Conservation (phyloP, 2,888 invertebrate genomes). For the Amiota mariae region DNA sequence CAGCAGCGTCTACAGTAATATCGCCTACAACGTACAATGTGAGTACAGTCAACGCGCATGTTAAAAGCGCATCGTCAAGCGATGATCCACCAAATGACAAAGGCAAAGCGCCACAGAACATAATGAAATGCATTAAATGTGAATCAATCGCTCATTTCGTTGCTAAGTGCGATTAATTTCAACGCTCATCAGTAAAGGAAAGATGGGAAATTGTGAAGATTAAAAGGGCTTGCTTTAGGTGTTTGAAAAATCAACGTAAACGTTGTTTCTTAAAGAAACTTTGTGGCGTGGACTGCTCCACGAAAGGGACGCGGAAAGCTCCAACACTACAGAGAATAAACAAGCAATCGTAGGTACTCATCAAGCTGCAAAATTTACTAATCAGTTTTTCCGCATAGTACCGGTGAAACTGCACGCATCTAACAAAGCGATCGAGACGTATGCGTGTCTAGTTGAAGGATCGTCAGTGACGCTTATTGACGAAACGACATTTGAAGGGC, state of each 20-base stretch:
- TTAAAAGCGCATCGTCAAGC: background rate
- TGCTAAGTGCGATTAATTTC: background rate
- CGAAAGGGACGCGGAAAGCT: conserved; percentile 3
- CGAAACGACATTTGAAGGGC: conserved; percentile 9
- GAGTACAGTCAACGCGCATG: background rate
- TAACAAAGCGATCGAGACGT: background rate
- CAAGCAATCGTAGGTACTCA: conserved; percentile 4
- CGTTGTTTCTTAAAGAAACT: background rate
- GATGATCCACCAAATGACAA: background rate
- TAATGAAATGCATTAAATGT: background rate
- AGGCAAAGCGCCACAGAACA: background rate
- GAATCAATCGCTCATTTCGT: conserved; percentile 2
- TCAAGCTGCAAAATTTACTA: background rate
- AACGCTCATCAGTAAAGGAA: conserved; percentile 1
- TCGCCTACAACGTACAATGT: conserved; percentile 18
- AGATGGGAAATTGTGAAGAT: conserved; percentile 8
- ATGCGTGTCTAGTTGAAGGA: conserved; percentile 10
- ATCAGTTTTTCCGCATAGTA: background rate
- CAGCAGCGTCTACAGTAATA: conserved; percentile 38
- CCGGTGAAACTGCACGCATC: background rate
- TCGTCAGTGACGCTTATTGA: conserved; percentile 22
- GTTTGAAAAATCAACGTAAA: conserved; percentile 14
- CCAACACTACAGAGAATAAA: background rate
- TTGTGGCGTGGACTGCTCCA: conserved; percentile 13
- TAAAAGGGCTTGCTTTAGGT: conserved; percentile 7